A percentile compares a stretch with the other conserved stretches of the same genome.
Evolutionary conservation across 2,797 vertebrate species (phyloP).

Genomic region (Hemibagrus guttatus): DNA sequence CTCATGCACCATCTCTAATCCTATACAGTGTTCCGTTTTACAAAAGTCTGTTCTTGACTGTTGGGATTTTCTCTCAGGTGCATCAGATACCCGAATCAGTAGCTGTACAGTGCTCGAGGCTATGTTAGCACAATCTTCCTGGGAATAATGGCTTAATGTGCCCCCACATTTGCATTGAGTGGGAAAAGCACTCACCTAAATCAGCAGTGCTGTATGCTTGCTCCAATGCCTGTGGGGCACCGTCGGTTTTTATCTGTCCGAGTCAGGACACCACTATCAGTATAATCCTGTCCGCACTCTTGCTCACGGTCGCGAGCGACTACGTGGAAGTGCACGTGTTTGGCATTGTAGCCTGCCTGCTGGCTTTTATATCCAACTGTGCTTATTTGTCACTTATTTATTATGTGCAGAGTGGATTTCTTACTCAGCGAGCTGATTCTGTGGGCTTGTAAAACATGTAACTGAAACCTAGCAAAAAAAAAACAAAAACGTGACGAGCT

Average conservation of each 20-base stretch:
- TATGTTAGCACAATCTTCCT: conserved; percentile 69
- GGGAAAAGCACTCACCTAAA: conserved; percentile 71
- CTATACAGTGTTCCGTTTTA: conserved; percentile 56
- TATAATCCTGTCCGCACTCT: conserved; percentile 69
- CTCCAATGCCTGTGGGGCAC: conserved; percentile 72
- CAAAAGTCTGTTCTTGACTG: conserved; percentile 69
- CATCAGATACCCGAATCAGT: conserved; percentile 73
- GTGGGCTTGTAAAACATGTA: conserved; percentile 43
- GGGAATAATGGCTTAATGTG: conserved; percentile 76
- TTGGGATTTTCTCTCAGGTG: conserved; percentile 73
- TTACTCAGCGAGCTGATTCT: conserved; percentile 43
- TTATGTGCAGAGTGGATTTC: conserved; percentile 43
- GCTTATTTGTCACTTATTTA: conserved; percentile 54
- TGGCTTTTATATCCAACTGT: conserved; percentile 43
- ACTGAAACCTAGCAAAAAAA: conserved; percentile 22
- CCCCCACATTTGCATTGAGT: conserved; percentile 74
- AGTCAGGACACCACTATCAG: conserved; percentile 76
- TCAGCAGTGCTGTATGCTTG: conserved; percentile 64
- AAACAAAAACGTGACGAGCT: neutral
- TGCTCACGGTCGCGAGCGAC: conserved; percentile 70
- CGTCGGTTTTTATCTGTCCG: conserved; percentile 80
- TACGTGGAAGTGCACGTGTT: conserved; percentile 58
- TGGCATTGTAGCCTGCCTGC: conserved; percentile 38
- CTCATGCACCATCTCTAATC: neutral
- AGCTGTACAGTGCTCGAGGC: conserved; percentile 69